These are phyloP conservation scores for Tetramorium bicarinatum DNA, from an alignment of 2,888 invertebrate genomes.

Conservation along the genomic window DNA sequence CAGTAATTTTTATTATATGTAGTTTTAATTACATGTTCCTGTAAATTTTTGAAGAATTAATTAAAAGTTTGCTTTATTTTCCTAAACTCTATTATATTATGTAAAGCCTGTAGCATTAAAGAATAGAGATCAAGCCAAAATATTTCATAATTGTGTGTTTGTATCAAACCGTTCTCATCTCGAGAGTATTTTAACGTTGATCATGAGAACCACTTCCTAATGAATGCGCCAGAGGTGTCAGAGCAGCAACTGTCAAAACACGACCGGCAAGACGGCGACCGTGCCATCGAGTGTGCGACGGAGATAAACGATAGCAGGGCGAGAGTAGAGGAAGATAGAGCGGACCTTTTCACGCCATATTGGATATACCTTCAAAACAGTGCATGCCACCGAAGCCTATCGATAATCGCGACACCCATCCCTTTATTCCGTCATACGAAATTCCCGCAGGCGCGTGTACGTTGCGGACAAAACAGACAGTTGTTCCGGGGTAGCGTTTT, in stretches of 20 bases:
- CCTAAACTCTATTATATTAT: neutral
- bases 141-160: neutral
- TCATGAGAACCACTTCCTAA: conserved; percentile 85
- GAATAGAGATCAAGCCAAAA: neutral
- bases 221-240: conserved; percentile 86
- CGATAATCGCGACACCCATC: conserved; percentile 80
- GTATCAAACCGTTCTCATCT: neutral
- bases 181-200: conserved; percentile 16
- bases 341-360: conserved; percentile 80
- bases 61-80: neutral
- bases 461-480: conserved; percentile 35
- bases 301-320: conserved; percentile 62
- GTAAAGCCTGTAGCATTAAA: neutral
- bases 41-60: neutral
- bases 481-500: conserved; percentile 62
- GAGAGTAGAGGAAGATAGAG: conserved; percentile 62
- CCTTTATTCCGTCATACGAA: conserved; percentile 64
- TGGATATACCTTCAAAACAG: conserved; percentile 78
- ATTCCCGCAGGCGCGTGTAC: conserved; percentile 62
- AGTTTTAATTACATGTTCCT: neutral
- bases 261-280: conserved; percentile 76
- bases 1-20: neutral
- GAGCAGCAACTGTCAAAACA: conserved; percentile 87
- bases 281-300: conserved; percentile 73
- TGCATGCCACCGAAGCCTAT: conserved; percentile 79